These are phyloP conservation scores for Sisyra terminalis DNA, from an alignment of 2,888 invertebrate species.

Conservation along the genomic window DNA sequence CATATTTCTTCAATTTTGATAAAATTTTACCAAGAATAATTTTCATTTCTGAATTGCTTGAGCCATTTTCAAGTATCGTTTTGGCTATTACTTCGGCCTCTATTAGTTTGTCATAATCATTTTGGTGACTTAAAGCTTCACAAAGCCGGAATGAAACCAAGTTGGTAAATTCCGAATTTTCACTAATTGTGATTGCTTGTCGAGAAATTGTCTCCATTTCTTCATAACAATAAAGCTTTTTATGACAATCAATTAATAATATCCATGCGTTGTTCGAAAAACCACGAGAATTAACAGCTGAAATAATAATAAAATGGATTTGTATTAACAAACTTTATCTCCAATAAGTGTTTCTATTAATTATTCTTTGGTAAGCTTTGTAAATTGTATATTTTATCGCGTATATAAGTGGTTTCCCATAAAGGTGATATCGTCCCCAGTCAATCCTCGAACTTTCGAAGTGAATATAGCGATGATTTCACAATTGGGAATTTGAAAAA, in stretches of 20 bases:
- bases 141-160: conserved; percentile 21
- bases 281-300: conserved; percentile 24
- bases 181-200: conserved; percentile 23
- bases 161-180: conserved; percentile 19
- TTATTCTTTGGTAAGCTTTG: no score
- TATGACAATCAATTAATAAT: conserved; percentile 29
- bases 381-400: no score
- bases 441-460: no score
- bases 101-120: conserved; percentile 30
- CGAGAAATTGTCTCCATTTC: conserved; percentile 28
- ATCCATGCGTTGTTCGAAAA: conserved; percentile 30
- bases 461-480: no score
- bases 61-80: conserved; percentile 10
- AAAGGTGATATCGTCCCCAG: no score
- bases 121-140: conserved; percentile 26
- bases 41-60: no score
- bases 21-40: background rate
- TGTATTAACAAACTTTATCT: background rate
- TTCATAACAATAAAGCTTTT: conserved; percentile 31
- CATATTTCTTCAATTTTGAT: conserved; percentile 20
- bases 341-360: no score
- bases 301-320: background rate
- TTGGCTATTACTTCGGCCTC: conserved; percentile 22
- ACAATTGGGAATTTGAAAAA: no score
- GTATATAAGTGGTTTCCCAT: no score